phyloP scores from a whole-genome alignment of 2,113 vertebrate species.

The Apodemus sylvaticus region DNA sequence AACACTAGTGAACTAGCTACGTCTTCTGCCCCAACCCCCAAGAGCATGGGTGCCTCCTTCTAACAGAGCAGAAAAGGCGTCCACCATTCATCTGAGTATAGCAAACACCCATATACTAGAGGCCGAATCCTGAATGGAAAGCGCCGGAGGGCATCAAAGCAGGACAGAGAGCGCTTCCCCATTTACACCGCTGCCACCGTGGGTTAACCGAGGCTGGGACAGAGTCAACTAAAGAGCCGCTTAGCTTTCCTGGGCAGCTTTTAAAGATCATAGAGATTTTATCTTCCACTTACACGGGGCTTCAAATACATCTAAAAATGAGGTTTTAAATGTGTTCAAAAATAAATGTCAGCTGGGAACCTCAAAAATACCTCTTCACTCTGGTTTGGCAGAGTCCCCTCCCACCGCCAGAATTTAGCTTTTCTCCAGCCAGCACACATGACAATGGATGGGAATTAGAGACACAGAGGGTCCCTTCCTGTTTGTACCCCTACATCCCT shows the following conservation, averaged over 20 bases:
- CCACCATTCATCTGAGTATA: neutral
- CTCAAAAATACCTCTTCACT: neutral
- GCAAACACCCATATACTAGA: neutral
- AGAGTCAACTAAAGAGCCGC: accelerated
- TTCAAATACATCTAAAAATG: slow-evolving; percentile 5
- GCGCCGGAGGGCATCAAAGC: neutral
- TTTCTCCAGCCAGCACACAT: neutral
- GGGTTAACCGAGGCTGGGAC: neutral
- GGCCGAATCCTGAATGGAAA: neutral
- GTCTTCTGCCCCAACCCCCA: neutral
- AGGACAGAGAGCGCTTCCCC: neutral
- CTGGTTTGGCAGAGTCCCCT: neutral
- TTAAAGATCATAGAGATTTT: neutral
- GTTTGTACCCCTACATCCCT: neutral
- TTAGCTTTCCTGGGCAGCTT: neutral
- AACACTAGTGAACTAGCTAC: neutral
- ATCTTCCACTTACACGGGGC: neutral
- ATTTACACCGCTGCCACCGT: neutral
- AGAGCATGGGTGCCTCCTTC: neutral
- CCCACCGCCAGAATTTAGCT: neutral
- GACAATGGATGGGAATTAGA: neutral
- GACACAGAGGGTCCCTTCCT: neutral
- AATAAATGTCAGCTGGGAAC: neutral
- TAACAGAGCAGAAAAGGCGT: neutral
- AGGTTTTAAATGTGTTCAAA: neutral